Evolutionary conservation across 2,888 invertebrate species (phyloP), one percentile per base, ranked within the genome.

Genomic region (Aradus depressus): DNA sequence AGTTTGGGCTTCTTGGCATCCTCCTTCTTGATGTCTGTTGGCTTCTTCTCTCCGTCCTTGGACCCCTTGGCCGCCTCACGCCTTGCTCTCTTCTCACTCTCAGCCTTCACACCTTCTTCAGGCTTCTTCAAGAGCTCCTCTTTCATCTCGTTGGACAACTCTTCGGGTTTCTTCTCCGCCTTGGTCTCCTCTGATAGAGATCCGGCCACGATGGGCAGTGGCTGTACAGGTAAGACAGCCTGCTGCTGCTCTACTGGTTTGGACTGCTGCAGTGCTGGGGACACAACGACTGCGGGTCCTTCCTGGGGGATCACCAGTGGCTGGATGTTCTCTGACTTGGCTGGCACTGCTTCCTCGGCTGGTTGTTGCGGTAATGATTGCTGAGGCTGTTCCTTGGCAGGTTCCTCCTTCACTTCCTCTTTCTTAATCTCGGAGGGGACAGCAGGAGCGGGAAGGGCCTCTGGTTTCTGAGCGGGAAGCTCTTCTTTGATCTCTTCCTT

Each of bases 401-500:
- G 64, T 12, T 61, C 61, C 58, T 64, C 66, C 10, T 44, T 39
- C 34, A 37, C 44, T 26, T 56, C 45, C 14, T 55, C 55, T 35
- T 53, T 52, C 34, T 58, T 54, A 23, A 39, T 43, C 31, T 51
- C 52, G 12, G 42, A 52, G 5, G 65, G 56, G 61, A 62, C 64
- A 22, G 55, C 63, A 22, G 58, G 38, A 41, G 53, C 53, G 23
- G 56, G 51, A 19, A 50, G 50, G 21, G 44, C 48, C 51, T 52
- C 57, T 52, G 21, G 56, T 60, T 54, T 62, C n/a, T n/a, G n/a
- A 62, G 60, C 56, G 56, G 59, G 60, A 44, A 56, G 56, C 35
- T 56, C 59, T 45, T 53, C 53, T 42, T 60, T 61, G 6, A 53
- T 49, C 44, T 63, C 61, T 41, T 41, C 51, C 19, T 51, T 56